Percentiles rank a stretch among this genome's conserved stretches.
These are phyloP conservation scores for Mystacides longicornis DNA, from an alignment of 2,888 invertebrate species.

Conservation along the genomic window DNA sequence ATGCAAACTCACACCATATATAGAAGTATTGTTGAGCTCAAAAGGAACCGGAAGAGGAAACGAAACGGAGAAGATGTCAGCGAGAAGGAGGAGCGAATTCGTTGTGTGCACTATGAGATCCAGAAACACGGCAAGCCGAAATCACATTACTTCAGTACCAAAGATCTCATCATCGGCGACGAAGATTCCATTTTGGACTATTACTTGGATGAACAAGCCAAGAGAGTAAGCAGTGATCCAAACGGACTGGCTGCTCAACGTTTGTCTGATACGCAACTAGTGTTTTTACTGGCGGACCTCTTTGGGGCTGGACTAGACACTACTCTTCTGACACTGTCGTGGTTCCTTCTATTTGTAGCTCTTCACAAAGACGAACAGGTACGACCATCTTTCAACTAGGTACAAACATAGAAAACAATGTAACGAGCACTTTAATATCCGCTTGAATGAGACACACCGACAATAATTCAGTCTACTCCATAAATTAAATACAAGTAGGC, in stretches of 20 bases:
- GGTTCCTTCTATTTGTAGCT: conserved; percentile 76
- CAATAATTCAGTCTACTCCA: no score
- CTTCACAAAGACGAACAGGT: conserved; percentile 59
- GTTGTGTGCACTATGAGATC: conserved; percentile 43
- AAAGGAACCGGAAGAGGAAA: conserved; percentile 28
- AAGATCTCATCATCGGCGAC: conserved; percentile 37
- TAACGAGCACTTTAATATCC: background rate
- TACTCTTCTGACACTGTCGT: conserved; percentile 68
- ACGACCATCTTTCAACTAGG: conserved; percentile 10
- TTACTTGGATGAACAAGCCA: conserved; percentile 54
- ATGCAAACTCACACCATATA: conserved; percentile 66
- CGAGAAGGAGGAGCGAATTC: conserved; percentile 35
- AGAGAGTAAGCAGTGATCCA: conserved; percentile 38
- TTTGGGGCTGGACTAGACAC: conserved; percentile 85
- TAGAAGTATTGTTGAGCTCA: conserved; percentile 55
- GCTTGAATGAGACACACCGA: background rate
- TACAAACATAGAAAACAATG: background rate
- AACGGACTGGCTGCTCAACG: conserved; percentile 40
- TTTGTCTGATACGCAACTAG: conserved; percentile 60
- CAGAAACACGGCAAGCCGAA: conserved; percentile 32
- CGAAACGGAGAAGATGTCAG: background rate
- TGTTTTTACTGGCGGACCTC: conserved; percentile 71
- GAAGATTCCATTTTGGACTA: conserved; percentile 55
- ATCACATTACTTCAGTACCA: conserved; percentile 42
- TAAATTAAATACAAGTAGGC: no score